Percentiles rank a stretch among this genome's conserved stretches.
phyloP scores from a whole-genome alignment of 2,888 invertebrate genomes.

The Julus scandinavius region DNA sequence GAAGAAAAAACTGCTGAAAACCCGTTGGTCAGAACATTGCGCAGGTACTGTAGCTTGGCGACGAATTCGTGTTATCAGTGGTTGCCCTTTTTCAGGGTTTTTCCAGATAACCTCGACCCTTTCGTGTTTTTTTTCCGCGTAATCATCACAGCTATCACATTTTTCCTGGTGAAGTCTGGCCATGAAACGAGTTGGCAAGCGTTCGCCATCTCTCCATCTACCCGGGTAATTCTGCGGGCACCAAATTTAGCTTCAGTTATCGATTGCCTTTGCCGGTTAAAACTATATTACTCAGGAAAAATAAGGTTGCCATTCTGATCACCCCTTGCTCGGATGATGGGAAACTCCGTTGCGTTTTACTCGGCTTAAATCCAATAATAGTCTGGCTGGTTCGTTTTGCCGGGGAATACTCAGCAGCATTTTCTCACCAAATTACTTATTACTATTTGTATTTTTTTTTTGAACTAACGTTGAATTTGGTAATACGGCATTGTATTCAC shows the following conservation, averaged over 20 bases:
- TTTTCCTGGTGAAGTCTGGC: neutral
- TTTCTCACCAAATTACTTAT: conserved; percentile 5
- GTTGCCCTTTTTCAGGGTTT: neutral
- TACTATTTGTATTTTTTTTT: neutral
- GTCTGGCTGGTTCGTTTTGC: conserved; percentile 50
- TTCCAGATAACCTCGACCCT: neutral
- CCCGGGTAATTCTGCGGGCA: conserved; percentile 49
- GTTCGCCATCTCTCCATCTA: neutral
- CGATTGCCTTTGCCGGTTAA: conserved; percentile 49
- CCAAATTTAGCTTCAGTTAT: conserved; percentile 47
- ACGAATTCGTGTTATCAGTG: neutral
- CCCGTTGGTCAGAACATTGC: neutral
- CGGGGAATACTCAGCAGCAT: conserved; percentile 15
- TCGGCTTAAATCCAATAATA: conserved; percentile 52
- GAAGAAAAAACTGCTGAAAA: neutral
- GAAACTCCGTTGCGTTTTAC: conserved; percentile 50
- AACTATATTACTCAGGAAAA: conserved; percentile 48
- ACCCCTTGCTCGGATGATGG: conserved; percentile 47
- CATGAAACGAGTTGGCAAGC: neutral
- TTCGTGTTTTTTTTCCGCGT: neutral
- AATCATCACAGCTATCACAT: too few species aligned
- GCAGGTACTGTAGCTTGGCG: neutral
- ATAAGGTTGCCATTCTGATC: conserved; percentile 48
- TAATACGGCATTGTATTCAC: neutral
- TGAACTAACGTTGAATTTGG: neutral